Evolutionary conservation across 92 coral and sea anemone species (phyloP), one percentile per base, ranked within the genome.

Genomic region (Palythoa grandis): DNA sequence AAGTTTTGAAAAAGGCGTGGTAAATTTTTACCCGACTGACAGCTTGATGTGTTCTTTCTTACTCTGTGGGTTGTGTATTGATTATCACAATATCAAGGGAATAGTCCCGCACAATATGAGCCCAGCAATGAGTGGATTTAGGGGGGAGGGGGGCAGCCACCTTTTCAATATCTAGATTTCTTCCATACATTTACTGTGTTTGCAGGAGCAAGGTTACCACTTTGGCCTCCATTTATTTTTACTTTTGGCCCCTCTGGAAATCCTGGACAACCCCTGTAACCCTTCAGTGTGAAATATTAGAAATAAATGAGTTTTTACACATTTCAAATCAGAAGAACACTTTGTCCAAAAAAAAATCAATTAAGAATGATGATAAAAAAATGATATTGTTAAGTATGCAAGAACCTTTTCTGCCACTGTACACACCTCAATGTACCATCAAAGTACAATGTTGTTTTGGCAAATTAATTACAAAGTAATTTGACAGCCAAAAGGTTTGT

Each of bases 171-270:
- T 29, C 35, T 29, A 63, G 69, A 63, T 63, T 19, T 63, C 13
- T 63, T 63, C 69, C 69, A 63, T 63, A 63, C 69, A 63, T 63
- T 63, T 63, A 63, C 69, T 63, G 69, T 19, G 69, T 63, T 63
- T 63, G 69, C 69, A 63, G 69, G 69, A 63, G 69, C 69, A 63
- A 63, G 25, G 11, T 63, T 17, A 63, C 69, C 69, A 63, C 35
- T 63, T 63, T 63, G 69, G 69, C 69, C 69, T 63, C 69, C 69
- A 63, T 63, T 63, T 63, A 17, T 19, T 60, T 60, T 60, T 20
- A 63, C 69, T 63, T 63, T 61, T 61, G 24, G 68, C 29, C 68
- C 68, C 68, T 61, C 68, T 61, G 23, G 68, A 61, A 61, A 61
- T 61, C 68, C 68, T 61, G 68, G 68, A 61, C 23, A 61, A 17